phyloP scores from a whole-genome alignment of 1,140 invertebrate species.

The Oryctes rhinoceros region DNA sequence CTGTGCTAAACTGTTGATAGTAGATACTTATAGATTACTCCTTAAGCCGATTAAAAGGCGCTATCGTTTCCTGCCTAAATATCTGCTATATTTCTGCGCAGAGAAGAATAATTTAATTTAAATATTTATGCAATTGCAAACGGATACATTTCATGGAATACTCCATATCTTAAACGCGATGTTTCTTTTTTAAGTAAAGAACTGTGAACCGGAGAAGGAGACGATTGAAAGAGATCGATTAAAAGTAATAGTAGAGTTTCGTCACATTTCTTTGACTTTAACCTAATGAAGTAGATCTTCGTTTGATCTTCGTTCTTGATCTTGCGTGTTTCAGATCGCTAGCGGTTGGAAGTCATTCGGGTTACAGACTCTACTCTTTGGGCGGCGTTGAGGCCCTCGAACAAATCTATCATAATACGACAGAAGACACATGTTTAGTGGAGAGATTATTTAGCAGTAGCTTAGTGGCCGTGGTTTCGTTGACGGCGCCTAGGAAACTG shows the following conservation, averaged over 20 bases:
- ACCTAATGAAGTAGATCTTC: not conserved
- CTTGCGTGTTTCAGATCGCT: constrained; percentile 76
- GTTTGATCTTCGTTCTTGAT: constrained; percentile 4
- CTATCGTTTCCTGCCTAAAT: too few relatives aligned
- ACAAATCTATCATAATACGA: constrained; percentile 84
- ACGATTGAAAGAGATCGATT: too few relatives aligned
- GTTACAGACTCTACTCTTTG: constrained; percentile 89
- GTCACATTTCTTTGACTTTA: not conserved
- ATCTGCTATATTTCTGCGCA: too few relatives aligned
- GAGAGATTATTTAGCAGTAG: constrained; percentile 97
- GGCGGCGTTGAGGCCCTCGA: constrained; percentile 83
- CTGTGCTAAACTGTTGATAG: too few relatives aligned
- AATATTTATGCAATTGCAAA: too few relatives aligned
- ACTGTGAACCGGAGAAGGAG: not conserved
- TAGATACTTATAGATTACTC: too few relatives aligned
- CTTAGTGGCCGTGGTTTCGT: constrained; percentile 92
- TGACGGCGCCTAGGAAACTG: constrained; percentile 90
- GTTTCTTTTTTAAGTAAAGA: not conserved
- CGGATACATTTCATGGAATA: too few relatives aligned
- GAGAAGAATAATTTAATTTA: too few relatives aligned
- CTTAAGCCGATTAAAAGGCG: too few relatives aligned
- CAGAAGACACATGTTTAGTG: constrained; percentile 91
- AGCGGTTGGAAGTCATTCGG: constrained; percentile 87
- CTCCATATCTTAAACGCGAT: too few relatives aligned
- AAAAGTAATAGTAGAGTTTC: too few relatives aligned